Evolutionary conservation across 1,140 invertebrate species (phyloP).

Genomic region (Papilio xuthus): DNA sequence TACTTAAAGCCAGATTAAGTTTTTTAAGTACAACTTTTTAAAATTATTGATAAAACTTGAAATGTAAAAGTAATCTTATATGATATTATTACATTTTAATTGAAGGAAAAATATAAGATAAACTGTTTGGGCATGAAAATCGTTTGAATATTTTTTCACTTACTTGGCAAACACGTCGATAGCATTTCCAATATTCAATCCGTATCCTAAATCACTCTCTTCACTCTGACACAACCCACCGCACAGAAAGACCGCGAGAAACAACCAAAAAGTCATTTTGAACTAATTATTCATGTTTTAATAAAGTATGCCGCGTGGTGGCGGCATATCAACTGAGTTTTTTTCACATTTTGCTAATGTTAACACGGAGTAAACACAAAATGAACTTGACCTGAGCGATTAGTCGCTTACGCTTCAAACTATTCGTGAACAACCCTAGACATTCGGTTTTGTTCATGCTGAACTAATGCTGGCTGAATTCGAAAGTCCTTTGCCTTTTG

Average conservation of each 20-base stretch:
- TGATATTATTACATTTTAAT: not conserved
- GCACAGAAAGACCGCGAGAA: constrained; percentile 51
- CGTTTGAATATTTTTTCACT: constrained; percentile 42
- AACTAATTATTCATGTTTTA: constrained; percentile 35
- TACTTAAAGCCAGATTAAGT: not conserved
- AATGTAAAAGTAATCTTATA: not conserved
- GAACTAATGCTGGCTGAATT: not conserved
- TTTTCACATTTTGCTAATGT: constrained; percentile 75
- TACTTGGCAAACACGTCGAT: constrained; percentile 77
- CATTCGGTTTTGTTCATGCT: constrained; percentile 17
- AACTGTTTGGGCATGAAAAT: not conserved
- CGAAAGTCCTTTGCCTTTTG: not conserved
- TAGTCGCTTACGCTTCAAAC: constrained; percentile 48
- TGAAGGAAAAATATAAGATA: not conserved
- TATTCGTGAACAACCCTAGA: constrained; percentile 11
- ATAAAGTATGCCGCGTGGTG: constrained; percentile 47
- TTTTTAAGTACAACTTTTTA: not conserved
- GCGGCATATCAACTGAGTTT: constrained; percentile 63
- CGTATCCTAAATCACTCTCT: constrained; percentile 67
- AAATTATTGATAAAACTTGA: not conserved
- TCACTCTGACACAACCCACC: constrained; percentile 60
- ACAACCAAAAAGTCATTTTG: constrained; percentile 45
- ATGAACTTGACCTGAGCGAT: constrained; percentile 77
- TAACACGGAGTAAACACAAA: constrained; percentile 56
- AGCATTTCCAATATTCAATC: constrained; percentile 70